Base-by-base conservation (phyloP, 2,113 vertebrate genomes). In the Antennarius striatus region DNA sequence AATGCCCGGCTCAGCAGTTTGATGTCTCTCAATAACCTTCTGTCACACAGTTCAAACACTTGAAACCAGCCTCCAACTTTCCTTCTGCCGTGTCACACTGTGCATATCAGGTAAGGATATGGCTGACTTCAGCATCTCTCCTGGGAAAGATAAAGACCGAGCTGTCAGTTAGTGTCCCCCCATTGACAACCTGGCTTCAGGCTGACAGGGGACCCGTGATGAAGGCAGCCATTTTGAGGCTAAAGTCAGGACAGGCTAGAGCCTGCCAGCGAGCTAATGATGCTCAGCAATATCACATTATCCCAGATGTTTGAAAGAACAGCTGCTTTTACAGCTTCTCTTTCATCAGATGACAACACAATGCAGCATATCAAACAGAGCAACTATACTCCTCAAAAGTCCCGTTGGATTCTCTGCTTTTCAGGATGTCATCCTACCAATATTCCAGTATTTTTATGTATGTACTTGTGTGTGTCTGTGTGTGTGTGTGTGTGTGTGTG, bases 41-140 rank as follows among this genome's bases (percentile, higher is more conserved):
- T 62, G 22, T 53, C 78, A 43, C 47, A 66, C 39, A 68, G 54
- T 40, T 72, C 22, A 28, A 47, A 71, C 17, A 69, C 59, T 32
- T 58, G 64, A 28, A 69, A 84, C 64, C 54, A 53, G 52, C 40
- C 61, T 32, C 58, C 48, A 16, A 71, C 79, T 74, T 73, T 66
- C 58, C 62, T n/a, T 70, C 50, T 49, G 36, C 54, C 50, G 65
- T 82, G 56, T 77, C 67, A 63, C 51, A 54, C 36, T n/a, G 59
- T 75, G 72, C 67, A 77, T 78, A 77, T 75, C 62, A 36, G 46
- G 50, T 40, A 29, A 17, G 47, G 46, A 74, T 79, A 77, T 78
- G 56, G 84, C 84, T 89, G 85, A 88, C 81, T 58, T 78, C 73
- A 86, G 87, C 80, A 71, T 57, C 65, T 82, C 73, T 68, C 67